These are phyloP conservation scores for Paracentrotus lividus DNA, from an alignment of 53 echinoderm and acorn worm species.

Conservation along the genomic window DNA sequence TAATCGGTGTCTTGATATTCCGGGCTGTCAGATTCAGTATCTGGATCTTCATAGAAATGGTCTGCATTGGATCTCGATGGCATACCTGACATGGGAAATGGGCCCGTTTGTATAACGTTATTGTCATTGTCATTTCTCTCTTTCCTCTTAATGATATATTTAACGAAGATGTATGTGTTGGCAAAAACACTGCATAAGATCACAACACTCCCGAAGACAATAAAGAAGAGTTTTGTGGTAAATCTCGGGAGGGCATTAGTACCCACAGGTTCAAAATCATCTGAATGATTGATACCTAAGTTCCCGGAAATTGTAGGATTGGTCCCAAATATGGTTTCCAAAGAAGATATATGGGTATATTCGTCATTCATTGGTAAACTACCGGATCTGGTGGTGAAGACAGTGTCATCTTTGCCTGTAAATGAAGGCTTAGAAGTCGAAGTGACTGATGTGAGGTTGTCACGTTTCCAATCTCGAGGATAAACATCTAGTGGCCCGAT, in stretches of 20 bases:
- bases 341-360: background rate
- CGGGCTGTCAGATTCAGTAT: background rate
- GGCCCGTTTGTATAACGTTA: background rate
- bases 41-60: constrained; percentile 4
- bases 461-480: background rate
- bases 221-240: background rate
- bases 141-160: background rate
- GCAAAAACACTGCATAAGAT: background rate
- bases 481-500: background rate
- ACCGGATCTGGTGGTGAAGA: background rate
- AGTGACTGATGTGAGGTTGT: background rate
- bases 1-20: background rate
- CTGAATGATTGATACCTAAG: no score
- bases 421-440: background rate
- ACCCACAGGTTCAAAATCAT: no score
- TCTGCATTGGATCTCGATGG: background rate
- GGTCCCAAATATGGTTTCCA: no score
- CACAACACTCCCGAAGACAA: background rate
- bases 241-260: no score
- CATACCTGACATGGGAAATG: background rate
- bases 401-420: background rate
- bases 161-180: background rate
- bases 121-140: background rate
- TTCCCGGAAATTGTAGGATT: no score
- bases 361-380: no score